phyloP scores from a whole-genome alignment of 2,797 vertebrate species.

The Botia almorhae region DNA sequence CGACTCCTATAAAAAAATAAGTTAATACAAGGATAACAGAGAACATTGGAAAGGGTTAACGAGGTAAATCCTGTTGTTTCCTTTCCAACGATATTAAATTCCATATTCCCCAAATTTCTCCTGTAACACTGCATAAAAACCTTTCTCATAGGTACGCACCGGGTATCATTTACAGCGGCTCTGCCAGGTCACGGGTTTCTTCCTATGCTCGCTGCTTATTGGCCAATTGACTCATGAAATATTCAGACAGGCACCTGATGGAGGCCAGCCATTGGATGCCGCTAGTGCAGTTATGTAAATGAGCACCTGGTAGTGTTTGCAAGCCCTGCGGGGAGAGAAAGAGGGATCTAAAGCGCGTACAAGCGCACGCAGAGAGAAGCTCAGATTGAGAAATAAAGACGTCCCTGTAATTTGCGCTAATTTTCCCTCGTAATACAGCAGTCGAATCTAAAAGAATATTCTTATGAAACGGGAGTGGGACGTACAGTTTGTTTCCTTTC shows the following conservation, averaged over 20 bases:
- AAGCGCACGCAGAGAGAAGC: slow-evolving; percentile 59
- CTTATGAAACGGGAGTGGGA: neutral
- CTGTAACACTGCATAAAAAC: slow-evolving; percentile 58
- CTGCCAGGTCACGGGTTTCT: slow-evolving; percentile 59
- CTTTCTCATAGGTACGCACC: slow-evolving; percentile 52
- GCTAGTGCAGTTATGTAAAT: slow-evolving; percentile 82
- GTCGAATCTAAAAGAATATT: neutral
- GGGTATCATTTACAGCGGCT: slow-evolving; percentile 54
- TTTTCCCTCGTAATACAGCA: neutral
- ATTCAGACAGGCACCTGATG: slow-evolving; percentile 75
- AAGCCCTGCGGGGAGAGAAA: slow-evolving; percentile 55
- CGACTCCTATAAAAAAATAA: neutral
- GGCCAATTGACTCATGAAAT: slow-evolving; percentile 64
- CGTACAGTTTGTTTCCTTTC: slow-evolving; percentile 1
- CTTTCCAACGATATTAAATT: slow-evolving; percentile 59
- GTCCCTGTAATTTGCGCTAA: neutral
- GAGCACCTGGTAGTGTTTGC: slow-evolving; percentile 82
- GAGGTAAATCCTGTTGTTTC: slow-evolving; percentile 58
- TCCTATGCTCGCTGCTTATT: slow-evolving; percentile 67
- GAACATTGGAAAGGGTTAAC: slow-evolving; percentile 59
- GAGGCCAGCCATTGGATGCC: slow-evolving; percentile 72
- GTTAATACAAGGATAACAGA: slow-evolving; percentile 20
- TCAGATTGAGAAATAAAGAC: slow-evolving; percentile 40
- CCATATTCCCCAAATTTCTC: slow-evolving; percentile 61
- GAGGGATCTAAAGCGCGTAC: slow-evolving; percentile 15